phyloP scores from a whole-genome alignment of 2,797 vertebrate genomes.

The Sebastes hopkinsi region DNA sequence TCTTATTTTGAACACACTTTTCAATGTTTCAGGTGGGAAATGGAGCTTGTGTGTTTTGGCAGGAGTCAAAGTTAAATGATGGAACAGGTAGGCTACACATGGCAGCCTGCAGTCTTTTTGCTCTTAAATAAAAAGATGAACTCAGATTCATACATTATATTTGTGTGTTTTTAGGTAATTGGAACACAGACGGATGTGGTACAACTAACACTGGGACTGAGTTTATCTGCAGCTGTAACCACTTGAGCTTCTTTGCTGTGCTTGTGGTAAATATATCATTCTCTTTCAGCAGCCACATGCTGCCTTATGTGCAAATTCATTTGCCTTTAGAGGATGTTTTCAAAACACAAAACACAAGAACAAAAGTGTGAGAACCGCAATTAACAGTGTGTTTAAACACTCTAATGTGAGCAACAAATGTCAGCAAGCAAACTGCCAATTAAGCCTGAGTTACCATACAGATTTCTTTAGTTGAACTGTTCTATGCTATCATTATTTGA shows the following conservation, averaged over 20 bases:
- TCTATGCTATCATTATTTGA: not conserved
- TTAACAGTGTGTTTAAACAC: not conserved
- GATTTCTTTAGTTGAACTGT: not conserved
- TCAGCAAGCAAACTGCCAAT: not conserved
- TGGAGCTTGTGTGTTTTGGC: conserved; percentile 78
- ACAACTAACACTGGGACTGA: not conserved
- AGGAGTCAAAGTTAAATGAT: not conserved
- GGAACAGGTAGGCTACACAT: conserved; percentile 45
- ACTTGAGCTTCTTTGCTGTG: conserved; percentile 85
- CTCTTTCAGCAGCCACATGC: not conserved
- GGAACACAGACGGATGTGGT: conserved; percentile 69
- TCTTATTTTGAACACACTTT: not conserved
- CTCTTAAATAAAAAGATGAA: not conserved
- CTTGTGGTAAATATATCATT: conserved; percentile 74
- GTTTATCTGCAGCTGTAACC: conserved; percentile 76
- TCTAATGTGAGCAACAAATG: not conserved
- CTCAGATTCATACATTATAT: not conserved
- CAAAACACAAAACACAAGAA: not conserved
- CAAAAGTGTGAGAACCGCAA: rapidly evolving
- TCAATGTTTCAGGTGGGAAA: conserved; percentile 52
- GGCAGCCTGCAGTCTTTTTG: not conserved
- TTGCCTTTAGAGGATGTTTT: not conserved
- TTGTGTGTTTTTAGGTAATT: conserved; percentile 55
- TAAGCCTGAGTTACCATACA: not conserved
- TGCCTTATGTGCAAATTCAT: not conserved